Conservation (phyloP, 2,888 invertebrate genomes). For the Eupsilia transversa region DNA sequence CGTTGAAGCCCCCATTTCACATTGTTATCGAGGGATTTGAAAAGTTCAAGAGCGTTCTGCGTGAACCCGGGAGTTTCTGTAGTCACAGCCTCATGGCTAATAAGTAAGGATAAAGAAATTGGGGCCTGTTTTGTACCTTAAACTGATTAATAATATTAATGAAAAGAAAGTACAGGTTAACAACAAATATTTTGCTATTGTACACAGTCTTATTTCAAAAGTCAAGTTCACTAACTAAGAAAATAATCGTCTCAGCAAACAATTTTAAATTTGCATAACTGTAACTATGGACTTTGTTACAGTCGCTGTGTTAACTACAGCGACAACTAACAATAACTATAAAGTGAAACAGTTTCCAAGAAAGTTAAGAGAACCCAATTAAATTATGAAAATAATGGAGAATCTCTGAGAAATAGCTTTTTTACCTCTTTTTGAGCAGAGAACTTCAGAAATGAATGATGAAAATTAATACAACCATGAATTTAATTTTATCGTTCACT, state of each 20-base stretch:
- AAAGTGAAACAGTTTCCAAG: constrained; percentile 58
- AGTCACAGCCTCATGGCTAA: constrained; percentile 59
- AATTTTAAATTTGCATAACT: constrained; percentile 61
- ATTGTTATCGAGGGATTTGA: constrained; percentile 71
- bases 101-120: constrained; percentile 57
- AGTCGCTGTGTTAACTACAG: constrained; percentile 53
- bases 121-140: constrained; percentile 33
- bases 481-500: constrained; percentile 16
- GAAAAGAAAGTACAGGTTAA: constrained; percentile 4
- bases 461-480: constrained; percentile 9
- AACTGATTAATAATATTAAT: constrained; percentile 15
- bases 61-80: constrained; percentile 59
- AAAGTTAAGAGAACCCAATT: constrained; percentile 55
- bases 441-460: constrained; percentile 8
- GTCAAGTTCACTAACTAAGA: constrained; percentile 29
- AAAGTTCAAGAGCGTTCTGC: constrained; percentile 67
- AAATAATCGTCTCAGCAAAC: constrained; percentile 54
- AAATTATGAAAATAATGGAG: constrained; percentile 44
- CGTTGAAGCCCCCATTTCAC: constrained; percentile 66
- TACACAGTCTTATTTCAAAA: constrained; percentile 23
- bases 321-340: constrained; percentile 59
- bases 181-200: constrained; percentile 6
- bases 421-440: constrained; percentile 7
- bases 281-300: constrained; percentile 47
- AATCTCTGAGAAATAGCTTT: constrained; percentile 14